These are phyloP conservation scores for Scolopax rusticola DNA, from an alignment of 2,797 vertebrate genomes.

Conservation along the genomic window DNA sequence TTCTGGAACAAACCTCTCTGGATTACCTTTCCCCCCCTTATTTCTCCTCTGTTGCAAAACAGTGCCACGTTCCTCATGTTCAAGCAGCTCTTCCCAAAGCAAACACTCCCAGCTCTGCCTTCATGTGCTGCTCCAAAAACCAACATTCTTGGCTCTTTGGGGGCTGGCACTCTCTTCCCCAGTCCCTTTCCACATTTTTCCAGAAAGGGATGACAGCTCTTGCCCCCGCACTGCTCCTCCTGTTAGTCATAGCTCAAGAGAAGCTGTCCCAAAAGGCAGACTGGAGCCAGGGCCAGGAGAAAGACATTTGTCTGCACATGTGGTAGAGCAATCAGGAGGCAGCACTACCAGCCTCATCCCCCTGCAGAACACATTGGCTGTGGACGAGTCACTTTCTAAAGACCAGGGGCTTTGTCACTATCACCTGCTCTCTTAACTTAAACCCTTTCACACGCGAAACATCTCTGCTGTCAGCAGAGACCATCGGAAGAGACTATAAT, in stretches of 20 bases:
- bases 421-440: not conserved
- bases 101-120: constrained; percentile 14
- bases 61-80: constrained; percentile 36
- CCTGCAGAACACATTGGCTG: not conserved
- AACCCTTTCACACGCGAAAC: fast-evolving
- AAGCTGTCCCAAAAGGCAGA: not conserved
- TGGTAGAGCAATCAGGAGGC: not conserved
- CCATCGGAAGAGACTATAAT: not conserved
- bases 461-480: not conserved
- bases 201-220: constrained; percentile 31
- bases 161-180: not conserved
- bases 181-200: not conserved
- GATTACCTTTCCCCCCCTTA: not conserved
- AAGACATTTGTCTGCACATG: not conserved
- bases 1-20: not conserved
- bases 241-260: not conserved
- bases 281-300: not conserved
- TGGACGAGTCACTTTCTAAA: fast-evolving
- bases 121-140: constrained; percentile 39
- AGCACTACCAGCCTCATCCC: not conserved
- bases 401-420: not conserved
- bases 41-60: constrained; percentile 40
- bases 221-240: not conserved
- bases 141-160: constrained; percentile 30
- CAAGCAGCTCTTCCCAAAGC: not conserved